Percentiles rank a stretch among this genome's conserved stretches.
Conservation (phyloP, 2,888 invertebrate species). For the Apamea epomidion region DNA sequence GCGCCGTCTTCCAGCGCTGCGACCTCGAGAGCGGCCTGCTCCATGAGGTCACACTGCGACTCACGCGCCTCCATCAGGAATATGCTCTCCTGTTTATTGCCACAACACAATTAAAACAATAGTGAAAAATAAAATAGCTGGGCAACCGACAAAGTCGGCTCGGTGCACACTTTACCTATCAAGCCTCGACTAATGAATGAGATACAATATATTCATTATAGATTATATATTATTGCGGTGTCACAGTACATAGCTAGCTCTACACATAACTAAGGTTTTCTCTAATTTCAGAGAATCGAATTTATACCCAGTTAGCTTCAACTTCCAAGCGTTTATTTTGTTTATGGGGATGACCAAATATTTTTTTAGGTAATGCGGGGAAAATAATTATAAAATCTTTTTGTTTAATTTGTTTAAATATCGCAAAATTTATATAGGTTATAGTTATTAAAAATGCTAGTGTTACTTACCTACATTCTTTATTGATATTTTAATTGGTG, state of each 20-base stretch:
- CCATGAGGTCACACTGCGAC: constrained; percentile 92
- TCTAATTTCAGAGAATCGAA: not conserved
- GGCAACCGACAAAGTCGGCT: not conserved
- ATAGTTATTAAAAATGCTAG: constrained; percentile 4
- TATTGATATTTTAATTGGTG: constrained; percentile 2
- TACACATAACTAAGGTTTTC: not conserved
- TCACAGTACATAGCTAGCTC: not conserved
- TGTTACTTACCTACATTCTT: constrained; percentile 4
- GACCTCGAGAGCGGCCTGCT: constrained; percentile 77
- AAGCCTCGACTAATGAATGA: not conserved
- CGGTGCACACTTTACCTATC: not conserved
- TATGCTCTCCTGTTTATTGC: constrained; percentile 92
- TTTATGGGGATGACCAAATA: not conserved
- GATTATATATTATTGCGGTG: not conserved
- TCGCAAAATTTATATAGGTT: too few species aligned
- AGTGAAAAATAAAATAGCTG: not conserved
- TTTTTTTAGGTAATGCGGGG: too few species aligned
- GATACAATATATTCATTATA: not conserved
- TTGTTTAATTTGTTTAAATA: not conserved
- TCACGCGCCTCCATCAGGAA: constrained; percentile 95
- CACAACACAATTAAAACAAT: constrained; percentile 48
- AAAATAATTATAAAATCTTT: not conserved
- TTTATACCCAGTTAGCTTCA: not conserved
- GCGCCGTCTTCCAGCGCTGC: constrained; percentile 70
- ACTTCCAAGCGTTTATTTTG: not conserved